These are phyloP conservation scores for Trachelus tabidus DNA, from an alignment of 2,888 invertebrate genomes.

Conservation along the genomic window DNA sequence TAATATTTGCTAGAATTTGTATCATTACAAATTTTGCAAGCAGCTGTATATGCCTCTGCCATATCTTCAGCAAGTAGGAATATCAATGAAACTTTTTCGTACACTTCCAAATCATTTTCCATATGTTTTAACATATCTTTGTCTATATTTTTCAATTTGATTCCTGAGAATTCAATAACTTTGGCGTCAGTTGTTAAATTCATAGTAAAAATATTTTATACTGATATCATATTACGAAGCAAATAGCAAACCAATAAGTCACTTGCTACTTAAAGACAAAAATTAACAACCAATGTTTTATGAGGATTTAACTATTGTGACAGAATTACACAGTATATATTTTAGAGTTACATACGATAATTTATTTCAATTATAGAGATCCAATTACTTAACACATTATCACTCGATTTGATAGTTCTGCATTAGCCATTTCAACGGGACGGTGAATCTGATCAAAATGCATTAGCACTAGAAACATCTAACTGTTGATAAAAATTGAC, in stretches of 20 bases:
- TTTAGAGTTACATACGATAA: no score
- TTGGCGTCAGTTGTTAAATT: neutral
- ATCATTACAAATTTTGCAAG: neutral
- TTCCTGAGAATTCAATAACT: neutral
- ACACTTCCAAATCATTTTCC: constrained; percentile 65
- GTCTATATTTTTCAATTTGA: neutral
- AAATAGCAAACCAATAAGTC: neutral
- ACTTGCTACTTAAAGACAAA: no score
- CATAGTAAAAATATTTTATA: neutral
- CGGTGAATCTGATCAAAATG: neutral
- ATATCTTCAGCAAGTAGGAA: constrained; percentile 56
- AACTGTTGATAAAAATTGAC: neutral
- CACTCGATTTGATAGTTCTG: no score
- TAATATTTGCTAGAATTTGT: neutral
- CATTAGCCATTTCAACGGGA: neutral
- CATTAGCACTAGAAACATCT: neutral
- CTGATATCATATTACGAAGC: neutral
- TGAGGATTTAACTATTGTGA: neutral
- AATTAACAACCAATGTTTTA: neutral
- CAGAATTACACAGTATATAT: no score
- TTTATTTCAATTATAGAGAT: no score
- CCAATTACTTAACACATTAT: no score
- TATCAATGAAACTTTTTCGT: constrained; percentile 65
- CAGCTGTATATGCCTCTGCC: constrained; percentile 36
- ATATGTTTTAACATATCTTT: constrained; percentile 33